These are phyloP conservation scores for Orussus abietinus DNA, from an alignment of 1,140 invertebrate genomes.

Conservation along the genomic window DNA sequence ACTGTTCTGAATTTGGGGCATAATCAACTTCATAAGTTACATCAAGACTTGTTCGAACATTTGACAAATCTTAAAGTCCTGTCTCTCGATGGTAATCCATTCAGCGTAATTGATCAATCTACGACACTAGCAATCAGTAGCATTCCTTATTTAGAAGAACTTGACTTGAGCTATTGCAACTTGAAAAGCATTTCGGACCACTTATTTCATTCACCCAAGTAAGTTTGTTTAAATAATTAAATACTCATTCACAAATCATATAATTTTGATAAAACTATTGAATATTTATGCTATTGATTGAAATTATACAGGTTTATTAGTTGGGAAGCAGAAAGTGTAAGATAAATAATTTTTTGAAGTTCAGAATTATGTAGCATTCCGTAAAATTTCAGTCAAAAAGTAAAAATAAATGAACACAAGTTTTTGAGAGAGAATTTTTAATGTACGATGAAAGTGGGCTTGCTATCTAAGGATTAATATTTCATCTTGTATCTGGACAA, in stretches of 20 bases:
- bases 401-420: too few species aligned
- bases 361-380: too few species aligned
- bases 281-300: too few species aligned
- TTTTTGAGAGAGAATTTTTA: too few species aligned
- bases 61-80: constrained; percentile 60
- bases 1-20: constrained; percentile 60
- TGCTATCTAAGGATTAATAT: too few species aligned
- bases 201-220: constrained; percentile 61
- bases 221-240: constrained; percentile 6
- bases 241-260: too few species aligned
- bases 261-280: too few species aligned
- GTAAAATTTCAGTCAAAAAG: too few species aligned
- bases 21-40: constrained; percentile 64
- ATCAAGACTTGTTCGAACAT: constrained; percentile 71
- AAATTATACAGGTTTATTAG: background rate
- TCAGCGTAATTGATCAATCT: constrained; percentile 59
- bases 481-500: too few species aligned
- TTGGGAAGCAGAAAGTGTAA: too few species aligned
- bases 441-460: too few species aligned
- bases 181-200: constrained; percentile 59
- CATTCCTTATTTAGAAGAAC: constrained; percentile 61
- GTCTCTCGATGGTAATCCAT: constrained; percentile 64
- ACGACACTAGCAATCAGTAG: constrained; percentile 62
- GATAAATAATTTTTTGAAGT: too few species aligned
- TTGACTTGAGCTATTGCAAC: constrained; percentile 66